phyloP scores from a whole-genome alignment of 2,113 vertebrate species.

The Anser brachyrhynchus region DNA sequence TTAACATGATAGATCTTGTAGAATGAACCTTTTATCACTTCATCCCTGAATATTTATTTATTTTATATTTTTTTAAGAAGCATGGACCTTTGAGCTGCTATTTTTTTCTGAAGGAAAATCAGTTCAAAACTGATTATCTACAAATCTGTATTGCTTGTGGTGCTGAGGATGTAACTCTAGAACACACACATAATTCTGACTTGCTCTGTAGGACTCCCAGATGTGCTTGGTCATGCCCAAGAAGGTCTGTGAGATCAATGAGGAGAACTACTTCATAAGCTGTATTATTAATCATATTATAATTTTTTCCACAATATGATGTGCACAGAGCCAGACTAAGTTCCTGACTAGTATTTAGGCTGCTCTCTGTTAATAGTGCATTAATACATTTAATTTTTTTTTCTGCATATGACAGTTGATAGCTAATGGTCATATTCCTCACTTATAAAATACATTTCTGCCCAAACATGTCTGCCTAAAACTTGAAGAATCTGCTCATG shows the following conservation, averaged over 20 bases:
- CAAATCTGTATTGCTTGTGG: neutral
- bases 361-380: neutral
- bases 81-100: neutral
- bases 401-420: neutral
- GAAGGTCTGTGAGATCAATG: neutral
- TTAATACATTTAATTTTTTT: neutral
- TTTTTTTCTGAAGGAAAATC: neutral
- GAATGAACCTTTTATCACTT: neutral
- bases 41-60: neutral
- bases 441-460: neutral
- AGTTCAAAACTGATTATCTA: neutral
- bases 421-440: neutral
- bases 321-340: neutral
- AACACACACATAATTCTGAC: neutral
- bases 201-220: neutral
- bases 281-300: neutral
- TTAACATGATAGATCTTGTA: neutral
- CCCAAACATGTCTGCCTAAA: neutral
- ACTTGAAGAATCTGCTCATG: neutral
- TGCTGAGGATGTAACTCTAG: neutral
- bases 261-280: neutral
- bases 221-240: neutral
- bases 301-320: neutral
- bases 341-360: neutral
- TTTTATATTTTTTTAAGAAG: neutral